These are phyloP conservation scores for Dufourea novaeangliae DNA, from an alignment of 1,140 invertebrate species.

Conservation along the genomic window DNA sequence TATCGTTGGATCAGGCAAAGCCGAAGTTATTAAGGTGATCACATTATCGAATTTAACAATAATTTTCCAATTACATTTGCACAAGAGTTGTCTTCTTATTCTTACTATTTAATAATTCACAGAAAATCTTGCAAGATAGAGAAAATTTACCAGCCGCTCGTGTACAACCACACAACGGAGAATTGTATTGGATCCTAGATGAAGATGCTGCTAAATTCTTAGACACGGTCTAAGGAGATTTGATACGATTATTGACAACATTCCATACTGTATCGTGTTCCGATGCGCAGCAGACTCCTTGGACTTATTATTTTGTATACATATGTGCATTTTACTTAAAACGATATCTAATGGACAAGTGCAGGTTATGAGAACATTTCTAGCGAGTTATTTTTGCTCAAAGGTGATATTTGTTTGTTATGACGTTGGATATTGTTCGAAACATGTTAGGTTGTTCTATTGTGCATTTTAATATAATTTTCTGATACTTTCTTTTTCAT, in stretches of 20 bases:
- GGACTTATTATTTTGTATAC: conserved; percentile 62
- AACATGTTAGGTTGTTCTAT: conserved; percentile 21
- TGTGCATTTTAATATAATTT: conserved; percentile 2
- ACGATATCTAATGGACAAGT: conserved; percentile 10
- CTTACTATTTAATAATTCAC: conserved; percentile 69
- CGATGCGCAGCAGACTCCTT: conserved; percentile 51
- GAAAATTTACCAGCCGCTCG: conserved; percentile 88
- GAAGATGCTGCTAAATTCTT: conserved; percentile 84
- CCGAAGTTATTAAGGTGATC: conserved; percentile 93
- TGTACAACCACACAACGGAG: conserved; percentile 87
- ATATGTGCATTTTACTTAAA: conserved; percentile 39
- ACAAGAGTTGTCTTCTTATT: background rate
- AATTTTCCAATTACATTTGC: conserved; percentile 1
- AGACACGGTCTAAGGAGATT: conserved; percentile 49
- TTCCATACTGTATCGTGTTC: conserved; percentile 56
- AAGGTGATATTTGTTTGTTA: conserved; percentile 28
- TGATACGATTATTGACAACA: conserved; percentile 36
- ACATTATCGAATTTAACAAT: conserved; percentile 18
- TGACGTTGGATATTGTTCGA: conserved; percentile 19
- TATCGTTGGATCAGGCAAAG: conserved; percentile 91
- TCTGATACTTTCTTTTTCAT: conserved; percentile 10
- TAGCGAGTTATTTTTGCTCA: conserved; percentile 29
- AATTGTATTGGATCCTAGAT: conserved; percentile 91
- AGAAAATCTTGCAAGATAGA: conserved; percentile 88
- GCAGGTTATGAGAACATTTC: conserved; percentile 6